Percentiles rank a stretch among this genome's conserved stretches.
Evolutionary conservation across 2,888 invertebrate species (phyloP).

Genomic region (Metallyticus violacea): DNA sequence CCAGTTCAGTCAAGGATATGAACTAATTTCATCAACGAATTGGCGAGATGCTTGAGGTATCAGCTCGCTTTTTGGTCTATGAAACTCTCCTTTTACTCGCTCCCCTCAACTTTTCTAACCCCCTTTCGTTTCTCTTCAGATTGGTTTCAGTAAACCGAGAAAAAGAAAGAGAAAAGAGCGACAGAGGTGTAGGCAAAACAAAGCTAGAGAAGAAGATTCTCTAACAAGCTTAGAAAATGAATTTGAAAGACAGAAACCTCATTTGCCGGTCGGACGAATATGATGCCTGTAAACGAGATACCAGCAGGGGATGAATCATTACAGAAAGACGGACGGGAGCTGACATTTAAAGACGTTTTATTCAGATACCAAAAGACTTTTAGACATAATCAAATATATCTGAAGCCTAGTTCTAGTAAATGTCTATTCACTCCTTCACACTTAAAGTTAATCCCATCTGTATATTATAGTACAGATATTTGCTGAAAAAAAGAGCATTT

Average conservation of each 20-base stretch:
- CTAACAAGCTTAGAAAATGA: slow-evolving; percentile 32
- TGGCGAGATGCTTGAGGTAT: neutral
- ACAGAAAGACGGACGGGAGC: no score
- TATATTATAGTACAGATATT: no score
- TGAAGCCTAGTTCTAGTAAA: no score
- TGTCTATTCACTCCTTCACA: no score
- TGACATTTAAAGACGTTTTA: neutral
- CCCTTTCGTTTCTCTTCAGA: neutral
- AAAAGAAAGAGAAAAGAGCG: neutral
- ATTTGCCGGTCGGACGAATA: slow-evolving; percentile 34
- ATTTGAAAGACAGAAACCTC: slow-evolving; percentile 35
- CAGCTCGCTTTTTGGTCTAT: slow-evolving; percentile 21
- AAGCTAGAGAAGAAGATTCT: slow-evolving; percentile 18
- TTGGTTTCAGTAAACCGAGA: neutral
- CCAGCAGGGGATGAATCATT: neutral
- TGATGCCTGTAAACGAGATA: neutral
- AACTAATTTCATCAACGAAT: neutral
- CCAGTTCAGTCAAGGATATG: neutral
- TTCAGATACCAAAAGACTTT: neutral
- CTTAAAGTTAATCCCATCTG: no score
- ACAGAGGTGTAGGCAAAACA: neutral
- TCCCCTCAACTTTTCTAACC: neutral
- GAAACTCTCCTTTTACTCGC: slow-evolving; percentile 2
- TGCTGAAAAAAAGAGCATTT: no score
- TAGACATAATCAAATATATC: no score